Base-by-base conservation (phyloP, 37 sponge, comb jelly and placozoan species). In the Spongia lamella region DNA sequence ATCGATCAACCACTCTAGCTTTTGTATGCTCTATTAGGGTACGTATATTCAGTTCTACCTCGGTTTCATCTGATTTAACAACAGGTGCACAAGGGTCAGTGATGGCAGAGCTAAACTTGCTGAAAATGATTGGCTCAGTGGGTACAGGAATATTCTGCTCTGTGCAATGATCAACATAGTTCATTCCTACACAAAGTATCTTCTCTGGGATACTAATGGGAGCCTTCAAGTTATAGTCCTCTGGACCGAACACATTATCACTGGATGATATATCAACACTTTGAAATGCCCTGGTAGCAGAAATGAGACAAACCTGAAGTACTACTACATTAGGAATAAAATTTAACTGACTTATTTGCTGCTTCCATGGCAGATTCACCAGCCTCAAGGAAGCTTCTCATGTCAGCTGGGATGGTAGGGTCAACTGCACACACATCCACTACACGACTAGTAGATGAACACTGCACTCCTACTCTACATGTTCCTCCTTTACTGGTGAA, bases 71-170 rank as follows among this genome's bases (percentile, higher is more conserved):
- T 14, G 76, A 50, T 19, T 78, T 59, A 6, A 64, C 19, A 9
- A 92, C 86, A 51, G 74, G 27, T 31, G 77, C 89, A 84, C 84
- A 65, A 60, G 93, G 93, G 15, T 92, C 93, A 31, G 81, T 84
- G 70, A 92, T 88, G 56, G 93, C 78, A 21, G 89, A 87, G 51
- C 54, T 57, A 38, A 92, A 92, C 83, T 92, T 92, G 89, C 83
- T 92, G 73, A 92, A 92, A 26, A 92, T 77, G 39, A 92, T 62
- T 24, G 93, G 93, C 63, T 92, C 93, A 63, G 38, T 38, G 15
- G 93, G 93, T 1, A 92, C 89, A 16, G 93, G 93, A 17, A 88
- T 33, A 62, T 88, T 88, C 79, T 92, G 93, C 73, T 92, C 93
- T 0, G 79, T 84, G 73, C 93, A 92, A 60, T 92, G 93, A 75